Conservation (phyloP, 1,140 invertebrate genomes). For the Aphelenchoides fujianensis region DNA sequence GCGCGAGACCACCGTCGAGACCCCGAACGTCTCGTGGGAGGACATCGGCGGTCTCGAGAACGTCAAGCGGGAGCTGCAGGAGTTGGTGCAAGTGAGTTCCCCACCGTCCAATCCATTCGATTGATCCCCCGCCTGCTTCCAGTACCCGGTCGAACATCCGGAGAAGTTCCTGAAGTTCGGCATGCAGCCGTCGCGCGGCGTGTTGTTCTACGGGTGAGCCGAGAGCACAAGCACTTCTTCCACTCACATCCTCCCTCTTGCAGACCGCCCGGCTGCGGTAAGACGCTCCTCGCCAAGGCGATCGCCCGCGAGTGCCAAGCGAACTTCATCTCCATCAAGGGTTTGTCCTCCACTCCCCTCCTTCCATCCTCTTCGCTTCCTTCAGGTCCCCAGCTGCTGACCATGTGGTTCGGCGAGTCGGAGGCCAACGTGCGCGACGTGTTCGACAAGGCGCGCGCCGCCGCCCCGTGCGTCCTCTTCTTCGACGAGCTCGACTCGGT, state of each 20-base stretch:
- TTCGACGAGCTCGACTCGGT: slow-evolving; percentile 99
- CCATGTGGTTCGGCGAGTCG: slow-evolving; percentile 99
- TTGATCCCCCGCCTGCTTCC: slow-evolving; percentile 11
- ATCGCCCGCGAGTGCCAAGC: slow-evolving; percentile 99
- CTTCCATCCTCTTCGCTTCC: too few relatives aligned
- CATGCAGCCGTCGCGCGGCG: slow-evolving; percentile 95
- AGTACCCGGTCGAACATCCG: slow-evolving; percentile 98
- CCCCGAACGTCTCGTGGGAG: slow-evolving; percentile 92
- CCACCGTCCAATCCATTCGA: slow-evolving; percentile 24
- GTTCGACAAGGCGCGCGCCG: slow-evolving; percentile 95
- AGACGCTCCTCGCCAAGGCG: slow-evolving; percentile 94
- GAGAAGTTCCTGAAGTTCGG: slow-evolving; percentile 99
- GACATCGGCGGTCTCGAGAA: slow-evolving; percentile 95
- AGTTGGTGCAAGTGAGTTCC: slow-evolving; percentile 74
- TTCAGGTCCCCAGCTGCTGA: slow-evolving; percentile 79
- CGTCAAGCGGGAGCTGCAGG: slow-evolving; percentile 94
- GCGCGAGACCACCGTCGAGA: slow-evolving; percentile 95
- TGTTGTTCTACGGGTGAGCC: slow-evolving; percentile 98
- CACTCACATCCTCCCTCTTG: too few relatives aligned
- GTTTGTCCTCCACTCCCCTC: too few relatives aligned
- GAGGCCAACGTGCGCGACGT: slow-evolving; percentile 98
- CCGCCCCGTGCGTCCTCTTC: slow-evolving; percentile 97
- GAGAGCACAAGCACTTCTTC: too few relatives aligned
- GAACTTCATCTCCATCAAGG: slow-evolving; percentile 98
- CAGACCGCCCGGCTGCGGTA: slow-evolving; percentile 80